Evolutionary conservation across 2,113 vertebrate genomes (phyloP), one percentile per base, ranked within the genome.

Genomic region (Bostrychus sinensis): DNA sequence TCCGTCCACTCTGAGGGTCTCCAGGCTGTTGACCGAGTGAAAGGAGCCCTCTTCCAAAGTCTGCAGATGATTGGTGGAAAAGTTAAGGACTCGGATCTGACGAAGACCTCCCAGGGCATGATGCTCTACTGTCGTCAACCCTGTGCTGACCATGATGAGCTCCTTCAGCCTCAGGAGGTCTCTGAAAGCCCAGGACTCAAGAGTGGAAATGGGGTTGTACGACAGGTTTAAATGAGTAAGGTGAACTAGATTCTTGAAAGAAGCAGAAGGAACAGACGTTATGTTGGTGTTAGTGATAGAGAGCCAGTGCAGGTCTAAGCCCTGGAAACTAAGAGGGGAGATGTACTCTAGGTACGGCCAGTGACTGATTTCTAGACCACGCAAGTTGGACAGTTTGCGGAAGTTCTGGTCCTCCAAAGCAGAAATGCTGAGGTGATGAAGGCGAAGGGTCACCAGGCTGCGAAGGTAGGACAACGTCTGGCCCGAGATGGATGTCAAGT

Each of bases 201-300:
- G 91, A 1, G 89, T 86, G 80, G 91, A 86, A 81, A 99, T 98
- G 83, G 97, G 95, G 78, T 99, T 99, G 89, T 95, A 95, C 39
- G 97, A 98, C 38, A 99, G 88, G 83, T 99, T 95, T 54, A 99
- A 94, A 78, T 94, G 90, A 32, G 94, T 92, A 39, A 99, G 94
- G 74, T 98, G 93, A 10, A 86, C 92, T 86, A 96, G 88, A 84
- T 94, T 95, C 66, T 93, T 93, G 84, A 99, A 94, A 55, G 97
- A 95, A 5, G 93, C 88, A 0, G 94, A 91, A 0, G 97, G 97
- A 64, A 98, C 96, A 0, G 92, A 91, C 1, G 93, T 95, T 87
- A 99, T 94, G 89, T 99, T 99, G 83, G 95, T 95, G 89, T 96
- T 94, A 4, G 96, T 99, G 89, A 99, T 95, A 6, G 95, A 97